Evolutionary conservation across 37 sponge, comb jelly and placozoan genomes (phyloP), one percentile per base, ranked within the genome.

Genomic region (Bolinopsis microptera): DNA sequence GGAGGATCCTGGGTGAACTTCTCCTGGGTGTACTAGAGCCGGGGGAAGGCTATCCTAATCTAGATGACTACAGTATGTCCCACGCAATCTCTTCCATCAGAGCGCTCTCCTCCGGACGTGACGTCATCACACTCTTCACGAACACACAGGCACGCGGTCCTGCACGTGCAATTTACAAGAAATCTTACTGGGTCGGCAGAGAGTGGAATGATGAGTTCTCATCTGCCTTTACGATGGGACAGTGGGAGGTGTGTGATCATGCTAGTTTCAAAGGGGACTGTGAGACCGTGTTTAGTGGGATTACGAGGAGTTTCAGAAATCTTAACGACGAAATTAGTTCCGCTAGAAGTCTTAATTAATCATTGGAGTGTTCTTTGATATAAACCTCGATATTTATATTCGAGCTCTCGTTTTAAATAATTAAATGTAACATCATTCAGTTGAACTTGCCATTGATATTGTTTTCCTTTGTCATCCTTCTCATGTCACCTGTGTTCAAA

Each of bases 61-160:
- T 77, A 0, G 80, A 28, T 77, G 80, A 77, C 74, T 72, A n/a
- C 74, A 72, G 74, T n/a, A 23, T 72, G 2, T 24, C 74, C 31
- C 74, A 72, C 74, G 13, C 26, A 24, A 72, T 72, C 74, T 72
- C 74, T 30, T 72, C 74, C 26, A 72, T 72, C 26, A 9, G 80
- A 77, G 80, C 80, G 1, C 36, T 77, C 2, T 32, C 80, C 36
- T 32, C 80, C 80, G 13, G 33, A 1, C 34, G 18, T 16, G 36
- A 77, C 13, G 37, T 77, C 3, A 77, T 77, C 37, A 32, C 80
- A 32, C 80, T 77, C 36, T 77, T 77, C 36, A 27, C 27, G 21
- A 34, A 77, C 18, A 33, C 80, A 33, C 80, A 77, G 28, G 80
- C 33, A 36, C 33, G 80, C 21, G 80, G 80, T 18, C 8, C 33